Base-by-base conservation (phyloP, 2,888 invertebrate species). In the Muscina levida region DNA sequence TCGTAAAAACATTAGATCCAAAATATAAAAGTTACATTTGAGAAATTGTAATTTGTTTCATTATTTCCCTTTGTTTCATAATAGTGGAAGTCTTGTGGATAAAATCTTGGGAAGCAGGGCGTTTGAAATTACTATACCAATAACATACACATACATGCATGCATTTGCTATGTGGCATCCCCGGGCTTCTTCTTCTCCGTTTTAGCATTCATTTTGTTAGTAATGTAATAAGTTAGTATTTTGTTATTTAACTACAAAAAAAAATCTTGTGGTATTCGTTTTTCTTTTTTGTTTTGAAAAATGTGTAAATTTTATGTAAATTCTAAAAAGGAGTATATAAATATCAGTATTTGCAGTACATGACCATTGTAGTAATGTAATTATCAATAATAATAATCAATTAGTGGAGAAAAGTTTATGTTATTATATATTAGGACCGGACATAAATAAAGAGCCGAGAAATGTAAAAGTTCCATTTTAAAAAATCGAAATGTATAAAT, bases 251-350 rank as follows among this genome's bases (percentile, higher is more conserved):
- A 77, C 67, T 77, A 77, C 59, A 75, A 74, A 80, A 80, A n/a
- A 74, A 8, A 77, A 77, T 65, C 4, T 48, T 68, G 24, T 53
- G 31, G 42, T 59, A 39, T 42, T 56, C 22, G n/a, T 65, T 39
- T 42, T 42, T 17, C 1, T 26, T 53, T 48, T 57, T 71, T 15
- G 46, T 39, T 56, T 72, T 26, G 15, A 39, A 68, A 75, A 72
- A 24, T 17, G 56, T 62, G 48, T 68, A 53, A 39, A 22, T 10
- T 75, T 44, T 80, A 75, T 81, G 77, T 74, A 77, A 77, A 56
- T 77, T 81, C 62, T 77, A 77, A 70, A 78, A 78, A 78, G 68
- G 53, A 62, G 62, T 62, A 42, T 78, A 78, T 78, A 78, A 77
- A 81, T 68, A 75, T 68, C 31, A 31, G 31, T 8, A 31, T 31